phyloP scores from a whole-genome alignment of 2,888 invertebrate genomes.

The Deilephila elpenor region DNA sequence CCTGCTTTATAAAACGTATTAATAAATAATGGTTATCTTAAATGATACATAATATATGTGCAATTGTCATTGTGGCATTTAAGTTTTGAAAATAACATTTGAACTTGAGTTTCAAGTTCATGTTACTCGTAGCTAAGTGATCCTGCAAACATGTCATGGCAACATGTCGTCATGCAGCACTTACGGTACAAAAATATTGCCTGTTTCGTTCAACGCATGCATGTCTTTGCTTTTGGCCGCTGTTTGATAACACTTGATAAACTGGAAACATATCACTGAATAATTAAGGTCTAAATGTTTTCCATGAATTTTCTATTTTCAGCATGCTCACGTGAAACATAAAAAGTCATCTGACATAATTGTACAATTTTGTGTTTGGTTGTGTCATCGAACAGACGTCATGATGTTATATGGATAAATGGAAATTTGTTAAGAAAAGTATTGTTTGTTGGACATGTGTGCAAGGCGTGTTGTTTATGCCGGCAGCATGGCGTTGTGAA shows the following conservation, averaged over 20 bases:
- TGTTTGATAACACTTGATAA: conserved; percentile 12
- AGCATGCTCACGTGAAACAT: conserved; percentile 23
- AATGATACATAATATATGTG: background rate
- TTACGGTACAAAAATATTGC: background rate
- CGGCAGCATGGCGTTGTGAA: conserved; percentile 87
- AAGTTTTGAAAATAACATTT: background rate
- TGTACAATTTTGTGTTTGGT: conserved; percentile 32
- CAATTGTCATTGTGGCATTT: background rate
- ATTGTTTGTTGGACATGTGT: background rate
- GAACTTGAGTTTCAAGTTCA: conserved; percentile 23
- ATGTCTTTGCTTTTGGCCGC: conserved; percentile 10
- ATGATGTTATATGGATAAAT: background rate
- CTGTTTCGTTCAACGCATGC: conserved; percentile 19
- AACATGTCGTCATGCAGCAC: conserved; percentile 23
- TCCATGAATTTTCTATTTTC: conserved; percentile 2
- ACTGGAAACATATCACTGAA: conserved; percentile 4
- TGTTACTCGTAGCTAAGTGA: conserved; percentile 23
- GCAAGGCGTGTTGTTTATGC: conserved; percentile 37
- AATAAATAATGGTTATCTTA: background rate
- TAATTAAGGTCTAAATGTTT: background rate
- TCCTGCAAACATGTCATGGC: conserved; percentile 28
- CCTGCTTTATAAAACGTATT: background rate
- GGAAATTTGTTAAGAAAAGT: background rate
- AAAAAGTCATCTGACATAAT: conserved; percentile 19
- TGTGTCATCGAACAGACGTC: background rate